phyloP scores from a whole-genome alignment of 2,888 invertebrate genomes.

The Aproaerema taeniolella region DNA sequence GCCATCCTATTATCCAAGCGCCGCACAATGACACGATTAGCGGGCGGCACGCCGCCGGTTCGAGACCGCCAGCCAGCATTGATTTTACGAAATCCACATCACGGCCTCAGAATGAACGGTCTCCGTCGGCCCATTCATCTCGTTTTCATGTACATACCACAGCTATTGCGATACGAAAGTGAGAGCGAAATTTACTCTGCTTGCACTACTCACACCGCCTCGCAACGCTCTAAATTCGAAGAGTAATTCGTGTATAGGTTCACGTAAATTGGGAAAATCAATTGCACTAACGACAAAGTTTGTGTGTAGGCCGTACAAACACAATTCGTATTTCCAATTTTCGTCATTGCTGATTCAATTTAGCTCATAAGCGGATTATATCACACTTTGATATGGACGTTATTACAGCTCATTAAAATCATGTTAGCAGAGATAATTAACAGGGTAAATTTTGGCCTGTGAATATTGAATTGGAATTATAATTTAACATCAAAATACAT shows the following conservation, averaged over 20 bases:
- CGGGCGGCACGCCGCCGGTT: constrained; percentile 43
- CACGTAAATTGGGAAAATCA: constrained; percentile 29
- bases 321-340: too few relatives aligned
- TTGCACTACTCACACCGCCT: constrained; percentile 49
- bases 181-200: constrained; percentile 71
- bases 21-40: constrained; percentile 66
- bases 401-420: too few relatives aligned
- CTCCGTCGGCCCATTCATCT: constrained; percentile 73
- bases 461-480: too few relatives aligned
- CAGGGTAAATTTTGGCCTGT: too few relatives aligned
- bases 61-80: constrained; percentile 61
- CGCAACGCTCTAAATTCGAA: constrained; percentile 56
- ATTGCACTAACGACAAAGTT: not conserved
- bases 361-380: too few relatives aligned
- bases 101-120: constrained; percentile 66
- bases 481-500: too few relatives aligned
- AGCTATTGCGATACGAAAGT: constrained; percentile 72
- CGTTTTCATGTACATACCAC: constrained; percentile 70
- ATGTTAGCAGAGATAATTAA: too few relatives aligned
- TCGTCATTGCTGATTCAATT: too few relatives aligned
- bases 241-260: constrained; percentile 47
- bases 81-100: constrained; percentile 73
- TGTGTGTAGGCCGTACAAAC: too few relatives aligned
- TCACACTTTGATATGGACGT: too few relatives aligned
- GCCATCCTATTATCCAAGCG: constrained; percentile 54